A percentile compares a stretch with the other conserved stretches of the same genome.
Conservation (phyloP, 2,888 invertebrate species). For the Rugalucina vietnamica region DNA sequence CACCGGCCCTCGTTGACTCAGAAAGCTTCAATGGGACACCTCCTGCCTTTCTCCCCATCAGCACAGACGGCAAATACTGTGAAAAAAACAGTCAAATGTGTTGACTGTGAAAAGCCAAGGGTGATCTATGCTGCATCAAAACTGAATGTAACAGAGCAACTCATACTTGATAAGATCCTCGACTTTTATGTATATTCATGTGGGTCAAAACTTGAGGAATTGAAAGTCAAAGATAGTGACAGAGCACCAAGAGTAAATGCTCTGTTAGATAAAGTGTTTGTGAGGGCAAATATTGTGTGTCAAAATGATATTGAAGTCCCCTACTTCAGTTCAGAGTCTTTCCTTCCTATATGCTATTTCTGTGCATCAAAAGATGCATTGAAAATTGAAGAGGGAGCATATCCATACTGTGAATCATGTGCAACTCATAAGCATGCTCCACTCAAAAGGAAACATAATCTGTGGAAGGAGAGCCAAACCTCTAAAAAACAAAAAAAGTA, state of each 20-base stretch:
- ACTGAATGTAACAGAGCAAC: not conserved
- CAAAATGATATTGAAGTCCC: conserved; percentile 22
- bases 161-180: not conserved
- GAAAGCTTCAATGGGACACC: not conserved
- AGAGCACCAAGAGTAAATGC: conserved; percentile 25
- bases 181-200: not conserved
- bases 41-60: not conserved
- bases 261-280: conserved; percentile 13
- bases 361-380: not conserved
- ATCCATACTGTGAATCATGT: not conserved
- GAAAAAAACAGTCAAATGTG: conserved; percentile 6
- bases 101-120: conserved; percentile 30
- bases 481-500: too few species aligned
- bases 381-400: not conserved
- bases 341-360: conserved; percentile 18
- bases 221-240: conserved; percentile 7
- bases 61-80: not conserved
- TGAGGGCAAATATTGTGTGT: conserved; percentile 19
- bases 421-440: not conserved
- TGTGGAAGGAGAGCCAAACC: not conserved
- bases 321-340: conserved; percentile 27
- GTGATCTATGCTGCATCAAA: conserved; percentile 21
- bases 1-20: not conserved
- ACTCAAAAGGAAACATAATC: not conserved
- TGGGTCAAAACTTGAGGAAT: conserved; percentile 2